Conservation (phyloP, 2,113 vertebrate genomes). For the Vulpes ferrilata region DNA sequence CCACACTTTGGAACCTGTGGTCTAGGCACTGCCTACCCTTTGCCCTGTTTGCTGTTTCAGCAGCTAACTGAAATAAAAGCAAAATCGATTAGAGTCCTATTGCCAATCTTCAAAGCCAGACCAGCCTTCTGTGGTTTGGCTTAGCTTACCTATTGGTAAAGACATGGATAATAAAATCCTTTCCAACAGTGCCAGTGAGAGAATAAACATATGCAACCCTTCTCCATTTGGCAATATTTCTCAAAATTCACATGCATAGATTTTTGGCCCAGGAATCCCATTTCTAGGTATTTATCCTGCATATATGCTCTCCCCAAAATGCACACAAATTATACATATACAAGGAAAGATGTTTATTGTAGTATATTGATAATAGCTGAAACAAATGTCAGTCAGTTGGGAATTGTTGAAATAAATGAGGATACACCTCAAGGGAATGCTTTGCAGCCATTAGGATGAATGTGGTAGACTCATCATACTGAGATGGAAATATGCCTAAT, state of each 20-base stretch:
- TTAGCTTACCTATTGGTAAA: background rate
- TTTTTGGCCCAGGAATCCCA: constrained; percentile 20
- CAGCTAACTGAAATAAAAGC: background rate
- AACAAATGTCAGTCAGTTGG: background rate
- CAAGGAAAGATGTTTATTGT: background rate
- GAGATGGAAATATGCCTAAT: constrained; percentile 13
- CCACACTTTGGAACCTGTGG: background rate
- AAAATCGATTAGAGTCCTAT: background rate
- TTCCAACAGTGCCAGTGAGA: background rate
- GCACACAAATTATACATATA: background rate
- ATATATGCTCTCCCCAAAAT: background rate
- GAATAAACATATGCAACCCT: background rate
- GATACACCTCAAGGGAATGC: background rate
- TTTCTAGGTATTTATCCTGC: background rate
- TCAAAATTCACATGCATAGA: background rate
- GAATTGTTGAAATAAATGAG: constrained; percentile 52
- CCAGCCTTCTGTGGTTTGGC: background rate
- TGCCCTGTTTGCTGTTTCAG: background rate
- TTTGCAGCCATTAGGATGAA: constrained; percentile 1
- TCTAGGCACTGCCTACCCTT: background rate
- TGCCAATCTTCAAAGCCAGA: background rate
- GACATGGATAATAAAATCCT: background rate
- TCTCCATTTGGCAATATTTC: constrained; percentile 2
- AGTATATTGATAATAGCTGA: background rate
- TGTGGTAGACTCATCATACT: background rate